These are phyloP conservation scores for Nyleta sp. DNA, from an alignment of 2,888 invertebrate genomes.

Conservation along the genomic window DNA sequence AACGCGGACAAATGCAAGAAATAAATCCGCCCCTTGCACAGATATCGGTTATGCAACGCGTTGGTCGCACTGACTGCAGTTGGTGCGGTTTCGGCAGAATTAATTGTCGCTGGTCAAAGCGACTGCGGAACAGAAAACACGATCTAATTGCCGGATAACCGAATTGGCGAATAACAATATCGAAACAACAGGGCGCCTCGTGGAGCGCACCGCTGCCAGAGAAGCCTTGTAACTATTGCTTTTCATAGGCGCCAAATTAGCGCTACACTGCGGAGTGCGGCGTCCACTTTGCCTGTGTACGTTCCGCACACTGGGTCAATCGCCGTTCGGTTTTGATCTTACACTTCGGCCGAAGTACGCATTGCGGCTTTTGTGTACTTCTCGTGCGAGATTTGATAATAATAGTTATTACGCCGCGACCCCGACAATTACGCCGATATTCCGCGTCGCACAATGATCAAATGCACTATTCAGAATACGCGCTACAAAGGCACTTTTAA, in stretches of 20 bases:
- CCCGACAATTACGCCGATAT: constrained; percentile 26
- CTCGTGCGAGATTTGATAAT: constrained; percentile 39
- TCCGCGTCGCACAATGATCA: constrained; percentile 10
- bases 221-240: constrained; percentile 62
- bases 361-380: constrained; percentile 41
- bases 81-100: constrained; percentile 57
- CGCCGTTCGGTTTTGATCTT: constrained; percentile 42
- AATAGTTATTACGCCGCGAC: constrained; percentile 29
- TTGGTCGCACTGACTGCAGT: constrained; percentile 22
- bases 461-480: constrained; percentile 17
- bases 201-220: constrained; percentile 14
- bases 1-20: constrained; percentile 19
- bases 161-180: constrained; percentile 61
- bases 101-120: constrained; percentile 69
- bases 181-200: constrained; percentile 57
- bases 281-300: constrained; percentile 33
- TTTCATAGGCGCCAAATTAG: constrained; percentile 61
- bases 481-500: not conserved
- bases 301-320: constrained; percentile 19
- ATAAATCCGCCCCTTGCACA: constrained; percentile 23
- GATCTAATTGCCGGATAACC: constrained; percentile 66
- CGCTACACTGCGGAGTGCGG: constrained; percentile 53
- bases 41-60: constrained; percentile 21
- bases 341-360: constrained; percentile 34
- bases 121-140: constrained; percentile 64